phyloP scores from a whole-genome alignment of 2,113 vertebrate species.

The Pachypanchax playfairii region DNA sequence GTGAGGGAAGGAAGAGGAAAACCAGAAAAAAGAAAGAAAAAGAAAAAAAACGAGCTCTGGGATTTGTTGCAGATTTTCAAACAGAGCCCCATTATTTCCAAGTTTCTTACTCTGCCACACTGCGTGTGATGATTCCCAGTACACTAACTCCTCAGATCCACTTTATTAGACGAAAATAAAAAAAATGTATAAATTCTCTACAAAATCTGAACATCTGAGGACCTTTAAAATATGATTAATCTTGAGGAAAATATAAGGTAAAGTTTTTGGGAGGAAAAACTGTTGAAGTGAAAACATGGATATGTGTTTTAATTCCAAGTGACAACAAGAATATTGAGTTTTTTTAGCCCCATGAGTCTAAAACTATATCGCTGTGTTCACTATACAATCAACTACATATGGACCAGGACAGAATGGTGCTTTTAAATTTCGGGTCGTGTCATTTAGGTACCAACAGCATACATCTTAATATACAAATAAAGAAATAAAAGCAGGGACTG shows the following conservation, averaged over 20 bases:
- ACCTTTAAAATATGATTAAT: slow-evolving; percentile 25
- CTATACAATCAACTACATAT: too few species aligned
- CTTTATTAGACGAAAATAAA: slow-evolving; percentile 39
- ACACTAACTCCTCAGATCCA: slow-evolving; percentile 28
- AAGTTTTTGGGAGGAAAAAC: slow-evolving; percentile 15
- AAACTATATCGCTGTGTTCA: too few species aligned
- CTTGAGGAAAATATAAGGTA: slow-evolving; percentile 19
- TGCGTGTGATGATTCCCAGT: slow-evolving; percentile 43
- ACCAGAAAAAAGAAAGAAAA: not conserved
- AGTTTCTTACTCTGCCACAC: slow-evolving; percentile 28
- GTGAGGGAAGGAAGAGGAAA: slow-evolving; percentile 39
- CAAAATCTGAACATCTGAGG: not conserved
- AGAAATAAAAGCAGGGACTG: too few species aligned
- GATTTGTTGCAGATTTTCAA: slow-evolving; percentile 56
- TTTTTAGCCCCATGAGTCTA: too few species aligned
- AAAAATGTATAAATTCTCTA: slow-evolving; percentile 35
- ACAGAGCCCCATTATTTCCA: slow-evolving; percentile 43
- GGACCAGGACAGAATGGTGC: too few species aligned
- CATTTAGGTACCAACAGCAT: too few species aligned
- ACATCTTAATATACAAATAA: too few species aligned
- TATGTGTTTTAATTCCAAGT: slow-evolving; percentile 11
- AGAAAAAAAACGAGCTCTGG: slow-evolving; percentile 16
- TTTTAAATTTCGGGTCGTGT: too few species aligned
- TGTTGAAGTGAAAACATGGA: slow-evolving; percentile 7
- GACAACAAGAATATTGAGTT: slow-evolving; percentile 18